Base-by-base conservation (phyloP, 2,113 vertebrate genomes). In the Dicentrarchus labrax region DNA sequence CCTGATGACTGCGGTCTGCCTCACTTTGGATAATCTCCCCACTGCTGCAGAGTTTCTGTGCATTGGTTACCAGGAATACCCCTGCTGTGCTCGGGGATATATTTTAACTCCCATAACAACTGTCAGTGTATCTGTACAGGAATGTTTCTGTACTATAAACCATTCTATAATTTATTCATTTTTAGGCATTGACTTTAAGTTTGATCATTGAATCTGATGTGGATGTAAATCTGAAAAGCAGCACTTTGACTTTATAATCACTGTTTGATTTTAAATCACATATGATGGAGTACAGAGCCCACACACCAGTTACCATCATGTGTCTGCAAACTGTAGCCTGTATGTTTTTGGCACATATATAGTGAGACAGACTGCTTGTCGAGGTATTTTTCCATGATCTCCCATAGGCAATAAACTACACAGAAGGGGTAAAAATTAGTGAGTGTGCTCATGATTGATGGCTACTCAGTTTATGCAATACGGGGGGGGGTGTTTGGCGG, bases 401-500 rank as follows among this genome's bases (percentile, higher is more conserved):
- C 39, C 39, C 15, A 24, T 10, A 12, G 38, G 51, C 45, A 54
- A 12, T 19, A 22, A 39, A 0, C 8, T 69, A 38, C 24, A 41
- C 47, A 24, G n/a, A 19, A 39, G 10, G 39, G 38, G 60, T 6
- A 19, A 24, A 22, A 24, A 10, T 17, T 1, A 12, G 21, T 24
- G 24, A 9, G 45, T 22, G 50, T 21, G 54, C 48, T 8, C 4
- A n/a, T 73, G 57, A 60, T 30, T 77, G 69, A 72, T 17, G 11
- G 70, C 69, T 53, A 50, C 54, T 51, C 12, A 4, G 61, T 48
- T 84, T 84, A 80, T 67, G 74, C 38, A 86, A 80, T 67, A 30
- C 30, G n/a, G n/a, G n/a, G n/a, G n/a, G n/a, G 43, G 10, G 38
- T 64, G 1, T 22, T 48, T 4, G 47, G 61, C 2, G 2, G 30